Evolutionary conservation across 2,113 vertebrate species (phyloP), one percentile per base, ranked within the genome.

Genomic region (Synodontis membranacea): DNA sequence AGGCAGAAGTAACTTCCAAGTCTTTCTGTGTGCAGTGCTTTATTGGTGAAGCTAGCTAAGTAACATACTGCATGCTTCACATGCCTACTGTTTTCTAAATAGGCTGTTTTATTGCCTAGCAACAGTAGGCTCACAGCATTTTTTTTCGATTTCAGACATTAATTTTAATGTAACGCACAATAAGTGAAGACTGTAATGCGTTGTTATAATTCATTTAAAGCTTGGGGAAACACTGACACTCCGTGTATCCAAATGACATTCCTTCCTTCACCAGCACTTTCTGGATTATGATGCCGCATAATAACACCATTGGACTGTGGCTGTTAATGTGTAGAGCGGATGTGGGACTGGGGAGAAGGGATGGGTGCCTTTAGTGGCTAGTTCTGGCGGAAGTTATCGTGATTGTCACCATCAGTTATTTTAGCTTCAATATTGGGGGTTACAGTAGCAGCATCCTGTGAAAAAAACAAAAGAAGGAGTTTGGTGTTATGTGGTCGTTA

Each of bases 181-280:
- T 54, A 80, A 80, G 23, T 80, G 21, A 39, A 80, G 50, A 80
- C 78, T 80, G 78, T 56, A 50, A 50, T 50, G 6, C 42, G 12
- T 78, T 80, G 31, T 80, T 54, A 56, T 80, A 37, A 56, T 54
- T 39, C 19, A 80, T 80, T 80, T 56, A 80, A 80, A 37, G 31
- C 31, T 25, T 15, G 6, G 46, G 74, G 34, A 39, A 80, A 76
- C 1, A 23, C 50, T 37, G 50, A 56, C 50, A 54, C 74, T 54
- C 14, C 14, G n/a, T 48, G 50, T 48, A n/a, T 14, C 34, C 14
- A 48, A 48, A 76, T 80, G 31, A 56, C 76, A 37, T 37, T 80
- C 31, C 19, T 56, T 54, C 10, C 39, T 23, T 80, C 4, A 34
- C 76, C 48, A 25, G 31, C 31, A 56, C 9, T 19, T 80, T 80